Evolutionary conservation across 2,113 vertebrate genomes (phyloP).

Genomic region (Nerophis ophidion): DNA sequence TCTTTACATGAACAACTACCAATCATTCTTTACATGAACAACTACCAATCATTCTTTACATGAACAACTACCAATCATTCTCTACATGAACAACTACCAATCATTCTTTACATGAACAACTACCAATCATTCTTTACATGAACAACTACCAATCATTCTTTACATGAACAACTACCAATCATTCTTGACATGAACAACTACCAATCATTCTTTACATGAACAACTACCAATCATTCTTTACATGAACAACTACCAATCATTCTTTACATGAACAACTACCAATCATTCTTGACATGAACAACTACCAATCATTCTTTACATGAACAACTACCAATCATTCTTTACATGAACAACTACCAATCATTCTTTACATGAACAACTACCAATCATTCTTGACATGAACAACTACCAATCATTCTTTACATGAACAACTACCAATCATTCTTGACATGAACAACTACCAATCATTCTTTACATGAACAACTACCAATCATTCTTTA

Average conservation of each 20-base stretch:
- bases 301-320: background rate
- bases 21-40: conserved; percentile 10
- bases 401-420: background rate
- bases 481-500: background rate
- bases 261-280: background rate
- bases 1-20: background rate
- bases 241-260: conserved; percentile 1
- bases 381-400: conserved; percentile 6
- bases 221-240: background rate
- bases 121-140: conserved; percentile 6
- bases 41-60: background rate
- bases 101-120: background rate
- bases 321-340: conserved; percentile 1
- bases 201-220: conserved; percentile 11
- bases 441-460: background rate
- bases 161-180: background rate
- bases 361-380: background rate
- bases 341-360: conserved; percentile 1
- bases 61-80: conserved; percentile 1
- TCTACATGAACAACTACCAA: conserved; percentile 1
- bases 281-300: conserved; percentile 10
- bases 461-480: conserved; percentile 11
- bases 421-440: background rate
- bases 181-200: background rate
- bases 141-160: background rate